Percentiles rank a stretch among this genome's conserved stretches.
These are phyloP conservation scores for Cheumatopsyche charites DNA, from an alignment of 1,140 invertebrate genomes.

Conservation along the genomic window DNA sequence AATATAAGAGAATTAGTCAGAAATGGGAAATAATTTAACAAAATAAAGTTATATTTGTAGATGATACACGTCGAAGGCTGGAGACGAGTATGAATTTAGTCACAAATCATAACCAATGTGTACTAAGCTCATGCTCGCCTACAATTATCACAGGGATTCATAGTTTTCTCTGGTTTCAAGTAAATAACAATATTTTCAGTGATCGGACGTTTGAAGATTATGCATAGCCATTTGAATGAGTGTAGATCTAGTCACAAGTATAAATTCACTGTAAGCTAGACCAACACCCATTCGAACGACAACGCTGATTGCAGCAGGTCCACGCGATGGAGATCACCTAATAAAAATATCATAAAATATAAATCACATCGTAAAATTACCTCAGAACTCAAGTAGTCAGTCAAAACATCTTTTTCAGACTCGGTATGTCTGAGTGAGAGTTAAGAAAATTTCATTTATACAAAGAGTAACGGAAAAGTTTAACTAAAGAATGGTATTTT, in stretches of 20 bases:
- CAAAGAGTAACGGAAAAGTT: conserved; percentile 8
- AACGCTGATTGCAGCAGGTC: conserved; percentile 31
- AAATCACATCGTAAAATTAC: conserved; percentile 31
- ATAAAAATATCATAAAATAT: too few species aligned
- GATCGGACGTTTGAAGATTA: conserved; percentile 19
- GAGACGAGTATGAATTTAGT: conserved; percentile 89
- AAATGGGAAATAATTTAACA: neutral
- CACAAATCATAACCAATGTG: conserved; percentile 68
- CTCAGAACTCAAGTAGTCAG: conserved; percentile 55
- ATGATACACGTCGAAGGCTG: conserved; percentile 60
- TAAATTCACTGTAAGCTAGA: conserved; percentile 69
- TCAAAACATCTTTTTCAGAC: conserved; percentile 53
- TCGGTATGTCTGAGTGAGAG: conserved; percentile 40
- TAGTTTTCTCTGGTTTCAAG: too few species aligned
- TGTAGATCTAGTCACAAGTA: conserved; percentile 86
- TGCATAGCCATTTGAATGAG: conserved; percentile 69
- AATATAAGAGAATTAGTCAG: too few species aligned
- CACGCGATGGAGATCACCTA: too few species aligned
- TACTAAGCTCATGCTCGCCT: conserved; percentile 80
- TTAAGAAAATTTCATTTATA: conserved; percentile 16
- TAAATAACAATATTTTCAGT: too few species aligned
- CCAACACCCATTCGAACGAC: conserved; percentile 67
- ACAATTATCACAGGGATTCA: conserved; percentile 63
- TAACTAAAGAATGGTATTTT: too few species aligned
- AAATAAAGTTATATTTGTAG: neutral